A percentile compares a stretch with the other conserved stretches of the same genome.
phyloP scores from a whole-genome alignment of 2,113 vertebrate genomes.

The Apodemus sylvaticus region DNA sequence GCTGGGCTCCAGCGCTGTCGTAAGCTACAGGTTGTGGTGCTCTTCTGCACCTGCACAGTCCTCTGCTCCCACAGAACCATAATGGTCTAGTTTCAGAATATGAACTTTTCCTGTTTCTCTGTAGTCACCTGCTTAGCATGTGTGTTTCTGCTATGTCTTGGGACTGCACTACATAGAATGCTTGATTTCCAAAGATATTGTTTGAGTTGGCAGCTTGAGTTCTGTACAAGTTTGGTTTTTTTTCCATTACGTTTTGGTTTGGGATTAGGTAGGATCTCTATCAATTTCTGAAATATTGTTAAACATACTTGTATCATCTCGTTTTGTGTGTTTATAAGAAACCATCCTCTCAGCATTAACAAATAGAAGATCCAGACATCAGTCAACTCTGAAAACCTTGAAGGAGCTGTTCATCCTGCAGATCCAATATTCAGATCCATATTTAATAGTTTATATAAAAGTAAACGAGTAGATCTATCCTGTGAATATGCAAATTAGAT shows the following conservation, averaged over 20 bases:
- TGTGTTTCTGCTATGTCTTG: not conserved
- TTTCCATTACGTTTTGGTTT: not conserved
- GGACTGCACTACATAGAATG: not conserved
- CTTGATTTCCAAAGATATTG: not conserved
- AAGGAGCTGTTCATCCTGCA: not conserved
- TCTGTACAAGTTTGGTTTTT: not conserved
- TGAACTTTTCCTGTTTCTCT: not conserved
- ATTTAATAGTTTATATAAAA: not conserved
- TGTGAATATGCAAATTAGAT: not conserved
- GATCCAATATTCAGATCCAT: not conserved
- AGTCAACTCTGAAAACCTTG: not conserved
- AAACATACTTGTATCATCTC: not conserved
- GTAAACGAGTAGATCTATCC: not conserved
- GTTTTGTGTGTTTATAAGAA: too few species aligned
- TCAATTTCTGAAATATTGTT: not conserved
- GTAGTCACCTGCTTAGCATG: too few species aligned
- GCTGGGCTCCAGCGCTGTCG: not conserved
- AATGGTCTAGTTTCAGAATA: too few species aligned
- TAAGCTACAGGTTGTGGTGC: accelerated
- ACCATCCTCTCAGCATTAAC: not conserved
- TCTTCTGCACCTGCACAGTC: not conserved
- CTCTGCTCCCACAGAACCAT: not conserved
- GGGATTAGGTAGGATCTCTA: not conserved
- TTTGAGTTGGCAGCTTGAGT: not conserved
- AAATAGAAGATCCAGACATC: not conserved